Base-by-base conservation (phyloP, 2,888 invertebrate genomes). In the Leucozona laternaria region DNA sequence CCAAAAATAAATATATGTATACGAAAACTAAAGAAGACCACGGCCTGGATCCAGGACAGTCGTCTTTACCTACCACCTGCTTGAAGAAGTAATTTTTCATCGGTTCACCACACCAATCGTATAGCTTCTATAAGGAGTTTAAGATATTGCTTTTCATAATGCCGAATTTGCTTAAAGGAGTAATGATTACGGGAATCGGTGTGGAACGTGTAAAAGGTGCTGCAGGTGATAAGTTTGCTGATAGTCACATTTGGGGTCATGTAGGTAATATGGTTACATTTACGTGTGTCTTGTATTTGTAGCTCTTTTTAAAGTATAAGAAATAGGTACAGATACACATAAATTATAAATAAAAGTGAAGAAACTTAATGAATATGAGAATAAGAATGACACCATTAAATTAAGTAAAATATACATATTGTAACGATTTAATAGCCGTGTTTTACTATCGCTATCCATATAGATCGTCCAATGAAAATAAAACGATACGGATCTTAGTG, bases 71-170 rank as follows among this genome's bases (percentile, higher is more conserved):
- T 72, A 66, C 50, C 86, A 86, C 82, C 86, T 86, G 86, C 86
- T 53, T 58, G 20, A 20, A 53, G 73, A 40, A 57, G 82, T 50
- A 86, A 82, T 86, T 78, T 82, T 79, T 86, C 75, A 79, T 79
- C 78, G 62, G 70, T 55, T 80, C 72, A 15, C 64, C 76, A 80
- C 62, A n/a, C n/a, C n/a, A 53, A 75, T 71, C 22, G 66, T 17
- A 45, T 20, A 50, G 66, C 8, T 62, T 17, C 53, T 79, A 71
- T 75, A 66, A 66, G 64, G 43, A 78, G 72, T 58, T 71, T 50
- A 58, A 57, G 80, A 60, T 84, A 76, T 71, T 40, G 66, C 66
- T 72, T 76, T 75, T 76, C 71, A 66, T 55, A 80, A 71, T 71
- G 81, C 60, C 76, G 76, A 80, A 66, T 80, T 70, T 50, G 64